Evolutionary conservation across 2,113 vertebrate species (phyloP).

Genomic region (Triplophysa rosa): DNA sequence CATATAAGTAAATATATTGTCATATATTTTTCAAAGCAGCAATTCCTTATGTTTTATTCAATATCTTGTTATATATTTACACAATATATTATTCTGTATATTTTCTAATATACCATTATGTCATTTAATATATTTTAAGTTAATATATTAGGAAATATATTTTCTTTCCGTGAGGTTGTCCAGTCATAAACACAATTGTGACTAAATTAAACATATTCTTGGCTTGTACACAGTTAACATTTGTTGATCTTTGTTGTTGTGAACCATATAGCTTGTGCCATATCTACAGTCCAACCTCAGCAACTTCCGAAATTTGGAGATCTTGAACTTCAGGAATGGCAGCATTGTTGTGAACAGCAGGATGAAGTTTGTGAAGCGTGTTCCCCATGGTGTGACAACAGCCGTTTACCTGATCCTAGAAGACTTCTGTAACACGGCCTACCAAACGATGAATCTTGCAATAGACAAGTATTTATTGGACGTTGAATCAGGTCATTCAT

Average conservation of each 20-base stretch:
- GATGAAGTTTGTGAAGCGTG: conserved; percentile 86
- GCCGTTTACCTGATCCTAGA: conserved; percentile 91
- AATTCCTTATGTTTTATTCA: no score
- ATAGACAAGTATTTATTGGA: conserved; percentile 95
- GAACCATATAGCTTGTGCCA: conserved; percentile 81
- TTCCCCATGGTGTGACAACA: conserved; percentile 82
- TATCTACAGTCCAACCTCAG: conserved; percentile 93
- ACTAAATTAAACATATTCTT: not conserved
- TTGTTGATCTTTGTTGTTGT: not conserved
- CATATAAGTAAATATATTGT: no score
- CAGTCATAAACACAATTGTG: not conserved
- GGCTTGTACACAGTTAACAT: not conserved
- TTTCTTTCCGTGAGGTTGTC: not conserved
- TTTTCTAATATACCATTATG: no score
- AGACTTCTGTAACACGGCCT: conserved; percentile 91
- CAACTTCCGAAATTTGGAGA: conserved; percentile 92
- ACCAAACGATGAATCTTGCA: conserved; percentile 91
- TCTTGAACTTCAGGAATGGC: conserved; percentile 95
- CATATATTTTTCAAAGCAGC: no score
- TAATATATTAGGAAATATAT: no score
- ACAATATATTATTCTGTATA: no score
- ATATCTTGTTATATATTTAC: no score
- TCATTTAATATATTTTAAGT: no score
- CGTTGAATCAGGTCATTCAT: conserved; percentile 86
- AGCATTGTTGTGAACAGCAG: conserved; percentile 96